Evolutionary conservation across 2,113 vertebrate species (phyloP).

Genomic region (Chinchilla lanigera): DNA sequence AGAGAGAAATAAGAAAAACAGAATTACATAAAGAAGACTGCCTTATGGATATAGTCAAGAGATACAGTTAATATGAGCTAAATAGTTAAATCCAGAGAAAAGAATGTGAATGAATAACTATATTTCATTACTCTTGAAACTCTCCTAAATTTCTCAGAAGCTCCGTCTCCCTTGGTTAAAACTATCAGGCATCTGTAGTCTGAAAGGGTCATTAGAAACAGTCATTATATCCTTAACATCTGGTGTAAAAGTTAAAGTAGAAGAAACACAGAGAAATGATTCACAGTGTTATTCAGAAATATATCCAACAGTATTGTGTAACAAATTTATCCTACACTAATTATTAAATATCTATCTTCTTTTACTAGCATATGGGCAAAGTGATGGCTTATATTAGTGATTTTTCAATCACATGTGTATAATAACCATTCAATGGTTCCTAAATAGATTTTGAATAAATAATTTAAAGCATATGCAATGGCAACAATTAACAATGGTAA

Average conservation of each 20-base stretch:
- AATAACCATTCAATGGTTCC: background rate
- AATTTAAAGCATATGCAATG: background rate
- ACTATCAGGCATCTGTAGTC: background rate
- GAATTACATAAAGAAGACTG: background rate
- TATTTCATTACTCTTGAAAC: background rate
- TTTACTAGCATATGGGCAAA: background rate
- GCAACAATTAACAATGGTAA: background rate
- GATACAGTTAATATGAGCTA: background rate
- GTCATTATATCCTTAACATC: background rate
- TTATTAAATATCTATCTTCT: background rate
- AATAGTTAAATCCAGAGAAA: background rate
- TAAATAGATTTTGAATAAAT: background rate
- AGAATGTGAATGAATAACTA: background rate
- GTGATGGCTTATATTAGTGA: background rate
- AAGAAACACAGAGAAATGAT: background rate
- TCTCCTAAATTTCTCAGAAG: background rate
- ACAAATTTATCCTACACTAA: background rate
- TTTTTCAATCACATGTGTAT: background rate
- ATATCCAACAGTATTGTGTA: background rate
- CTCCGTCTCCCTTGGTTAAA: background rate
- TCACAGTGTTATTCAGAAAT: background rate
- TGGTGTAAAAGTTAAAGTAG: background rate
- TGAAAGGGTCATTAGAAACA: background rate
- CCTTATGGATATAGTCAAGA: background rate
- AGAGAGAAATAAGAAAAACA: background rate